Evolutionary conservation across 1,140 invertebrate genomes (phyloP), one percentile per base, ranked within the genome.

Genomic region (Ericerus pela): DNA sequence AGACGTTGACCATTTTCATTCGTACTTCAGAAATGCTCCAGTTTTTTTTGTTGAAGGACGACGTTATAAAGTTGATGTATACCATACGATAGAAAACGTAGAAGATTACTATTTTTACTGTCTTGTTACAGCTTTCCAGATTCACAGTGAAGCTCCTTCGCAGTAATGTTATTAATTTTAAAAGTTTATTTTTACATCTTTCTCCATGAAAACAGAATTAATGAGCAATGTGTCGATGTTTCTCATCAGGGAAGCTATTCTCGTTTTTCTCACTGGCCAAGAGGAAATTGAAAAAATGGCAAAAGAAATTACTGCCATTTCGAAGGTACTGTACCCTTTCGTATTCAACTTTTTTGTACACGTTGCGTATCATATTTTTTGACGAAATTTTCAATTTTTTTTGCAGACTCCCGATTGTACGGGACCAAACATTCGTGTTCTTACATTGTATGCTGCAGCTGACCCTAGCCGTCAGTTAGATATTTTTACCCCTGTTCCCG

Each of bases 201-300:
- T 36, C n/a, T n/a, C n/a, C n/a, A n/a, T n/a, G n/a, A n/a, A n/a
- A n/a, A n/a, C n/a, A n/a, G n/a, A n/a, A n/a, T n/a, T n/a, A n/a
- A n/a, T n/a, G n/a, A 47, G 12, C 37, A 43, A 10, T 24, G 14
- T 18, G 22, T 37, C 38, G 28, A 41, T 56, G 58, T 31, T 63
- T n/a, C n/a, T n/a, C n/a, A 62, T 31, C 82, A 89, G 62, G 80
- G 80, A 43, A 82, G 91, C 96, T 68, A 87, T 99, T 65, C 73
- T 99, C 30, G 86, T 97, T n/a, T 99, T 99, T 73, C 73, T 98
- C 43, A 98, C 95, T 58, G 96, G 96, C 2, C 92, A 97, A 74
- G 95, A 99, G 69, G 96, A 99, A 78, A 98, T 99, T 62, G 93
- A 98, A 73, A 77, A 82, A 2, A 79, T 90, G 56, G 84, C 80